These are phyloP conservation scores for Sternarchorhynchus goeldii DNA, from an alignment of 2,797 vertebrate species.

Conservation along the genomic window DNA sequence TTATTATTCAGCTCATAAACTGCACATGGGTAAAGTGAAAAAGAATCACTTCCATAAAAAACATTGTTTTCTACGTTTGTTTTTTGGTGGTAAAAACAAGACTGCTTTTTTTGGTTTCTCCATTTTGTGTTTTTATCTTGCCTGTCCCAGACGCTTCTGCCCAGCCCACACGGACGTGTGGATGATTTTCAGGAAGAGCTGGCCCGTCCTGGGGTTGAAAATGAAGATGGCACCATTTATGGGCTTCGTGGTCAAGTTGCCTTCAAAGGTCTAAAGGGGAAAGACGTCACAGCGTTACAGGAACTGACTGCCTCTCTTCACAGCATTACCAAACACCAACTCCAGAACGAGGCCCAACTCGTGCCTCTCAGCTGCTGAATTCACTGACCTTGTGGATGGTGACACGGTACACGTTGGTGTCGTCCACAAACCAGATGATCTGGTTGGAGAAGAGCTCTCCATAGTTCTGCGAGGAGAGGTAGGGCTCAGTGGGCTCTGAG, in stretches of 20 bases:
- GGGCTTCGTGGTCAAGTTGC: slow-evolving; percentile 98
- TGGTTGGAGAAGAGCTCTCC: slow-evolving; percentile 99
- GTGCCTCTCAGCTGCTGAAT: neutral
- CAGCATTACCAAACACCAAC: neutral
- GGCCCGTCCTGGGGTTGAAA: slow-evolving; percentile 98
- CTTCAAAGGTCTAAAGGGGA: slow-evolving; percentile 91
- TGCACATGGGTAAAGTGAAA: no score
- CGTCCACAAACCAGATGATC: slow-evolving; percentile 99
- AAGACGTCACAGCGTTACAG: neutral
- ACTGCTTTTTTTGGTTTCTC: no score
- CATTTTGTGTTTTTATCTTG: slow-evolving; percentile 48
- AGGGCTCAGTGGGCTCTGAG: slow-evolving; percentile 97
- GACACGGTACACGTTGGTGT: slow-evolving; percentile 98
- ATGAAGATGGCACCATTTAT: slow-evolving; percentile 99
- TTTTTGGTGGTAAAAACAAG: no score
- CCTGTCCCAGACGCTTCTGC: slow-evolving; percentile 98
- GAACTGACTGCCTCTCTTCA: no score
- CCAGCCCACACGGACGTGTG: slow-evolving; percentile 99
- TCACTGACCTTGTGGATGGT: slow-evolving; percentile 95
- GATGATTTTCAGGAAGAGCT: slow-evolving; percentile 99
- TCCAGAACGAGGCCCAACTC: no score
- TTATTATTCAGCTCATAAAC: no score
- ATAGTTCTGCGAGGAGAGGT: slow-evolving; percentile 98
- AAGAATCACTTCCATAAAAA: no score
- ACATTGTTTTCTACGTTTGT: no score